Conservation (phyloP, 64 coral and sea anemone species). For the Stichodactyla mertensii region DNA sequence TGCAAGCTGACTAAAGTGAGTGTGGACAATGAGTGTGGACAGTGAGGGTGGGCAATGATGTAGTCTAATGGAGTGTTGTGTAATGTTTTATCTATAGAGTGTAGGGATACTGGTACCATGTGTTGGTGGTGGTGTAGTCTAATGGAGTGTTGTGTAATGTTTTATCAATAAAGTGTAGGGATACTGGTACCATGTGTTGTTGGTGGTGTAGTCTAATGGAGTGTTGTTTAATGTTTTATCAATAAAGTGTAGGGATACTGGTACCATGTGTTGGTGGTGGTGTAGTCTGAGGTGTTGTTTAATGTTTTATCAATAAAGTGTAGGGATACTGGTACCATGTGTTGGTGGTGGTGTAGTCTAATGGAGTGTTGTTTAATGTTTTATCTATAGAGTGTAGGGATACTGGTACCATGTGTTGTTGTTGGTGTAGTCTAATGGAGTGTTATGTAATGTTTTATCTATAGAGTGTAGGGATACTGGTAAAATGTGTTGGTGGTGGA, state of each 20-base stretch:
- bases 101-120: slow-evolving; percentile 4
- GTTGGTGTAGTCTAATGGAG: too few species aligned
- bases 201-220: slow-evolving; percentile 13
- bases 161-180: background rate
- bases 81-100: background rate
- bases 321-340: slow-evolving; percentile 5
- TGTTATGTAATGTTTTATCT: background rate
- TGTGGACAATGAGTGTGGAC: too few species aligned
- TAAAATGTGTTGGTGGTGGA: slow-evolving; percentile 24
- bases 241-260: background rate
- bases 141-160: background rate
- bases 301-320: background rate
- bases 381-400: too few species aligned
- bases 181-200: slow-evolving; percentile 16
- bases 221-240: background rate
- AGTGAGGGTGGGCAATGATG: too few species aligned
- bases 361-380: too few species aligned
- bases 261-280: slow-evolving; percentile 21
- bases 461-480: slow-evolving; percentile 4
- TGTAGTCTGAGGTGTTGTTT: background rate
- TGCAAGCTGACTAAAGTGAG: too few species aligned
- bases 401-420: too few species aligned
- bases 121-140: slow-evolving; percentile 19
- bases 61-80: too few species aligned
- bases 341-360: slow-evolving; percentile 28